Evolutionary conservation across 92 coral and sea anemone genomes (phyloP).

Genomic region (Phenganax stokvisi): DNA sequence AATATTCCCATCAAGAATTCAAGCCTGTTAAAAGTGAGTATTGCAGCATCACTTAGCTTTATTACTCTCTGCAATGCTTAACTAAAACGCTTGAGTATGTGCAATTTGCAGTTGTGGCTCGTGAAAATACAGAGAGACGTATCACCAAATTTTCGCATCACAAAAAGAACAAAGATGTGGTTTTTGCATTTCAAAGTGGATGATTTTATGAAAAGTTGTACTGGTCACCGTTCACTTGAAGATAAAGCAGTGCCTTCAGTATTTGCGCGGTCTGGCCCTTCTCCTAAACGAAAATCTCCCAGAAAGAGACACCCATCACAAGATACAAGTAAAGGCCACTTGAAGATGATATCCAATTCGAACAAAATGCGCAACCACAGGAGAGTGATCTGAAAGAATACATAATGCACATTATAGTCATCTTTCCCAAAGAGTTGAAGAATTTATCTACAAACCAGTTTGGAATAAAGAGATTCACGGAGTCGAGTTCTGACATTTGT

Average conservation of each 20-base stretch:
- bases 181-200: conserved; percentile 38
- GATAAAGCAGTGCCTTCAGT: conserved; percentile 48
- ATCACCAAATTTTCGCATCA: conserved; percentile 37
- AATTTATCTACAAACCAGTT: too few species aligned
- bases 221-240: conserved; percentile 42
- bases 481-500: conserved; percentile 12
- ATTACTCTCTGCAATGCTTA: too few species aligned
- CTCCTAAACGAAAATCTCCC: neutral
- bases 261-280: conserved; percentile 36
- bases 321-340: neutral
- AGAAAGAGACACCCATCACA: neutral
- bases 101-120: conserved; percentile 34
- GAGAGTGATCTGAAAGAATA: too few species aligned
- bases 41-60: too few species aligned
- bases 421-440: too few species aligned
- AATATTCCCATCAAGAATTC: too few species aligned
- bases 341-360: too few species aligned
- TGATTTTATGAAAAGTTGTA: conserved; percentile 32
- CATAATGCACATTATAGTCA: too few species aligned
- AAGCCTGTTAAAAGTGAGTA: too few species aligned
- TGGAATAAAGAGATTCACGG: too few species aligned
- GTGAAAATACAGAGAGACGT: conserved; percentile 38
- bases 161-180: conserved; percentile 41
- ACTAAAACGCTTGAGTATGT: neutral
- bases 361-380: too few species aligned